phyloP scores from a whole-genome alignment of 2,113 vertebrate species.

The Brachionichthys hirsutus region DNA sequence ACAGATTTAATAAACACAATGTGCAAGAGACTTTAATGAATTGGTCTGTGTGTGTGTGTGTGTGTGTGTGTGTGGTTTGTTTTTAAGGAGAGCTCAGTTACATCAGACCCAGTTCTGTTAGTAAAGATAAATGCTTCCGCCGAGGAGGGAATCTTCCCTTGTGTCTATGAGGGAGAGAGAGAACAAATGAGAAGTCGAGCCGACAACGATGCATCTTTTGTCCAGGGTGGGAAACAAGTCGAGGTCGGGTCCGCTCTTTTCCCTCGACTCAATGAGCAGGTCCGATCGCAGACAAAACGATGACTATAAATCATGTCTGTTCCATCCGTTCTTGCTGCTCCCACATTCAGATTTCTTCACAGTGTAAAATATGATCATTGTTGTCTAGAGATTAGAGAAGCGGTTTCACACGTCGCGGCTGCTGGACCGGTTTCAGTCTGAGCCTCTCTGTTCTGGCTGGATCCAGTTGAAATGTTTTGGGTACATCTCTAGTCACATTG shows the following conservation, averaged over 20 bases:
- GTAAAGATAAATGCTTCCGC: conserved; percentile 39
- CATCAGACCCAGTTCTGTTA: conserved; percentile 45
- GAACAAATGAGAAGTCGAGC: conserved; percentile 7
- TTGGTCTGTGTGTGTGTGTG: background rate
- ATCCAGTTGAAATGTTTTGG: conserved; percentile 18
- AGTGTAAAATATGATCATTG: conserved; percentile 15
- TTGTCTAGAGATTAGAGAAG: conserved; percentile 17
- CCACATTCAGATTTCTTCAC: conserved; percentile 32
- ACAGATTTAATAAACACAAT: no score
- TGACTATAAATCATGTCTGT: conserved; percentile 8
- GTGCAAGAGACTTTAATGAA: no score
- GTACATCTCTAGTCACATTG: background rate
- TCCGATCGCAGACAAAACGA: conserved; percentile 28
- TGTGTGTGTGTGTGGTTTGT: conserved; percentile 7
- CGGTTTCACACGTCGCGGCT: conserved; percentile 21
- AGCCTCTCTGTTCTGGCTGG: conserved; percentile 16
- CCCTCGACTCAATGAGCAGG: conserved; percentile 30
- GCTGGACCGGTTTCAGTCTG: conserved; percentile 8
- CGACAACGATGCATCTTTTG: conserved; percentile 40
- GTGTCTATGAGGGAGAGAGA: conserved; percentile 16
- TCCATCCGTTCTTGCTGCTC: background rate
- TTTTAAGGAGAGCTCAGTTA: conserved; percentile 8
- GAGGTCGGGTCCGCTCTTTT: conserved; percentile 44
- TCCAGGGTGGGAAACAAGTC: conserved; percentile 34
- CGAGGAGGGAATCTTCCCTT: conserved; percentile 18